These are phyloP conservation scores for Stercorarius parasiticus DNA, from an alignment of 2,113 vertebrate species.

Conservation along the genomic window DNA sequence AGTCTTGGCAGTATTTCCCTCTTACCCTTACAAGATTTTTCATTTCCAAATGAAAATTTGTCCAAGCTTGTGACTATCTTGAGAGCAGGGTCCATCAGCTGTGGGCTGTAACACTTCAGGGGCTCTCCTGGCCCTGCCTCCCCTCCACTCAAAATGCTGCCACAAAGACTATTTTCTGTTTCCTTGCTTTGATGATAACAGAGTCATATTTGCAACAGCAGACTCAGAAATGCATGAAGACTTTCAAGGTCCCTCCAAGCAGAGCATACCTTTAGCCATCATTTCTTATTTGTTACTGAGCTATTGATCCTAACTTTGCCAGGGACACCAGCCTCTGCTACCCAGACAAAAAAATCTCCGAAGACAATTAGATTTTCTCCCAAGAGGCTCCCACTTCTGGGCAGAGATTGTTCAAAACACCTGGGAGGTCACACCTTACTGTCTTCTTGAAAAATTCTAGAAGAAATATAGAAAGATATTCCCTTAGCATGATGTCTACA, in stretches of 20 bases:
- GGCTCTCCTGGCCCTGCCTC: neutral
- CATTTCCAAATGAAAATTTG: neutral
- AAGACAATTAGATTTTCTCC: neutral
- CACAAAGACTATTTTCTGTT: neutral
- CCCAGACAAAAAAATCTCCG: neutral
- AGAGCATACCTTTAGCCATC: neutral
- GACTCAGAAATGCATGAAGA: neutral
- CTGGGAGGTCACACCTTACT: neutral
- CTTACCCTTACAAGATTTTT: neutral
- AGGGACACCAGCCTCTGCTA: neutral
- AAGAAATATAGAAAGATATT: neutral
- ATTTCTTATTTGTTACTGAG: slow-evolving; percentile 4
- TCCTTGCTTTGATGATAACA: neutral
- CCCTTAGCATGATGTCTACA: neutral
- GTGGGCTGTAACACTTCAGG: neutral
- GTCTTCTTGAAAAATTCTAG: neutral
- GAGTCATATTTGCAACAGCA: slow-evolving; percentile 3
- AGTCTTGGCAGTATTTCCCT: neutral
- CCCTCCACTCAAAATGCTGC: neutral
- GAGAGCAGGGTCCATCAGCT: neutral
- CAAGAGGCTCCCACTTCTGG: neutral
- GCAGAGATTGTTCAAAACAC: neutral
- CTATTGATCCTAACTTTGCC: neutral
- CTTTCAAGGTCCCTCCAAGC: neutral
- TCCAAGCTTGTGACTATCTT: neutral